A percentile compares a stretch with the other conserved stretches of the same genome.
phyloP scores from a whole-genome alignment of 2,888 invertebrate genomes.

The Ectemnius continuus region DNA sequence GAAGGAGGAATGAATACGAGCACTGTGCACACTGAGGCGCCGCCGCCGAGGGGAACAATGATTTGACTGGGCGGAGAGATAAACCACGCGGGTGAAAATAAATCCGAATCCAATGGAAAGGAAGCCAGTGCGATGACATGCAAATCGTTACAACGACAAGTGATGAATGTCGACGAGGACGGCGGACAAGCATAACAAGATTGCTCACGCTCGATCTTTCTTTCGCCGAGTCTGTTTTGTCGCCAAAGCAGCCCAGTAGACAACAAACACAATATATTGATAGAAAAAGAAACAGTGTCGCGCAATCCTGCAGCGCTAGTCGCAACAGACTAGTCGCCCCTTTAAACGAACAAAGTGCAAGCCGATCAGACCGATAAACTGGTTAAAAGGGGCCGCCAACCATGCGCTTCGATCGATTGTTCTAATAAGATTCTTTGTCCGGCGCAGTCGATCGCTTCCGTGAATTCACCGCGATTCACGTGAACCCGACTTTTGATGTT shows the following conservation, averaged over 20 bases:
- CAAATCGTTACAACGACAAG: not conserved
- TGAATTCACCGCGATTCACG: not conserved
- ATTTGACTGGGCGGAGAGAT: no score
- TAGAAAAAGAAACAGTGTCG: not conserved
- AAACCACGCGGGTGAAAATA: no score
- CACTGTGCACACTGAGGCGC: no score
- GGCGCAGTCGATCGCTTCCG: not conserved
- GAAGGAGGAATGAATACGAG: no score
- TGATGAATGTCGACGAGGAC: constrained; percentile 1
- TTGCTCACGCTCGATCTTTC: not conserved
- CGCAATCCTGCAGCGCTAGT: not conserved
- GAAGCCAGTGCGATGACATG: not conserved
- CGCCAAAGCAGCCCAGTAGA: no score
- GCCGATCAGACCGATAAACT: constrained; percentile 40
- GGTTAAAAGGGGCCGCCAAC: constrained; percentile 40
- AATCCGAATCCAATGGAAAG: no score
- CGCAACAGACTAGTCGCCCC: not conserved
- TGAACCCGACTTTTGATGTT: not conserved
- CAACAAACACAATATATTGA: not conserved
- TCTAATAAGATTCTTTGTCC: constrained; percentile 14
- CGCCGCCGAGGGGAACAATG: no score
- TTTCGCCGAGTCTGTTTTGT: no score
- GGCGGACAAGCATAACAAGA: not conserved
- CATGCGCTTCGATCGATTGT: constrained; percentile 46
- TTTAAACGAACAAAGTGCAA: not conserved